Conservation (phyloP, 2,888 invertebrate species). For the Bhutanitis thaidina region DNA sequence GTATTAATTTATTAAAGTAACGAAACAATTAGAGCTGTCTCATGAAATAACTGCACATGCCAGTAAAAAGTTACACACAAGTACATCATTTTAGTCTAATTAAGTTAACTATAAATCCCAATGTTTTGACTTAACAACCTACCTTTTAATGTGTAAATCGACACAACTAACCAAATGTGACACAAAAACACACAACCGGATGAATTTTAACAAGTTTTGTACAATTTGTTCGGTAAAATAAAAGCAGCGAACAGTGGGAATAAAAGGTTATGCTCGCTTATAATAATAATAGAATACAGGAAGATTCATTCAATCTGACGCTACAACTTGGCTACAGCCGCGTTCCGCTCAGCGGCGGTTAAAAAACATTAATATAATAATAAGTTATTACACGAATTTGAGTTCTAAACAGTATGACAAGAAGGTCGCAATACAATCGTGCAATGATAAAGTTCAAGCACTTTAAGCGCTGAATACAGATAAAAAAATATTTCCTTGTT, state of each 20-base stretch:
- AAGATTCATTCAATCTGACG: constrained; percentile 37
- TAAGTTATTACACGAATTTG: neutral
- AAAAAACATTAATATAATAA: constrained; percentile 10
- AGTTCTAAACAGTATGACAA: neutral
- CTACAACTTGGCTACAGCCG: constrained; percentile 26
- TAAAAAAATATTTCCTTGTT: neutral
- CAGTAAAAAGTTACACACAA: constrained; percentile 52
- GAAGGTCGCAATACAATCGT: neutral
- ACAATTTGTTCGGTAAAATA: constrained; percentile 52
- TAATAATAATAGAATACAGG: constrained; percentile 60
- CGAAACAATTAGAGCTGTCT: constrained; percentile 63
- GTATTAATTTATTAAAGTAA: constrained; percentile 51
- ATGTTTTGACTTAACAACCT: constrained; percentile 59
- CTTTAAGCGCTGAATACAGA: neutral
- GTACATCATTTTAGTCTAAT: constrained; percentile 56
- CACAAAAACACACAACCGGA: constrained; percentile 35
- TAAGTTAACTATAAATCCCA: constrained; percentile 43
- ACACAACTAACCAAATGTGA: constrained; percentile 27
- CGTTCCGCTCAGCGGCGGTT: constrained; percentile 23
- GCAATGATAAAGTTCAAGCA: neutral
- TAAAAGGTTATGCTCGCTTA: constrained; percentile 62
- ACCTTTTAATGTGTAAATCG: constrained; percentile 45
- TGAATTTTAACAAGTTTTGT: constrained; percentile 36
- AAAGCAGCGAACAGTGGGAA: constrained; percentile 57
- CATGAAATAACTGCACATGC: constrained; percentile 73